Evolutionary conservation across 1,140 invertebrate species (phyloP), one percentile per base, ranked within the genome.

Genomic region (Procambarus clarkii): DNA sequence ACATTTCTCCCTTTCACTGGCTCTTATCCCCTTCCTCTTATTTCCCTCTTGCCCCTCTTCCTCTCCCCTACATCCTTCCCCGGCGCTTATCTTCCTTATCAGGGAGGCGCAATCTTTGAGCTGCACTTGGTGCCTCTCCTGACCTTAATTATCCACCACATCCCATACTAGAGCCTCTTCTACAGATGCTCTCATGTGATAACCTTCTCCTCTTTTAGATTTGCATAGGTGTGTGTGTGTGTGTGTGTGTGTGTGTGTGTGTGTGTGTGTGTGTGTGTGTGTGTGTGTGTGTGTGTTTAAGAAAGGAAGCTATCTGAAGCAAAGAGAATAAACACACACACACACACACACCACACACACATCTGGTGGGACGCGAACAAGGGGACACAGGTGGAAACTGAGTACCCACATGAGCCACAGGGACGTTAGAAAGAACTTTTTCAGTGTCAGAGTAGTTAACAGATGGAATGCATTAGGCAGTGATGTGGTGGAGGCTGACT

Each of bases 31-130:
- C 9, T 50, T 45, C 5, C 77, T 50, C 2, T n/a, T 11, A 15
- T 74, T n/a, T 74, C 24, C 34, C 79, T 54, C 54, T 50, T 48
- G 24, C 79, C 34, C 79, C 54, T 9, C n/a, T 1, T 34, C 18
- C 24, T 45, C 18, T 21, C 24, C 46, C 48, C 48, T 44, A 81
- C 79, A 54, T 24, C 79, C 79, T 81, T 54, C 79, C 54, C 54
- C 48, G n/a, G 77, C 24, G 3, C 79, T 81, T 81, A 81, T 81
- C 79, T 54, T 24, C 9, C 46, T 54, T 80, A 54, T 54, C 54
- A 50, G n/a, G n/a, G n/a, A 4, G 77, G 5, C n/a, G 9, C 54
- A n/a, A 54, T 81, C 79, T 81, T 81, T 54, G 54, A 58, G 79
- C 79, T 81, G 21, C 79, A 54, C 21, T 58, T 24, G 44, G 8